Conservation (phyloP, 92 coral and sea anemone species). For the Muricea muricata region DNA sequence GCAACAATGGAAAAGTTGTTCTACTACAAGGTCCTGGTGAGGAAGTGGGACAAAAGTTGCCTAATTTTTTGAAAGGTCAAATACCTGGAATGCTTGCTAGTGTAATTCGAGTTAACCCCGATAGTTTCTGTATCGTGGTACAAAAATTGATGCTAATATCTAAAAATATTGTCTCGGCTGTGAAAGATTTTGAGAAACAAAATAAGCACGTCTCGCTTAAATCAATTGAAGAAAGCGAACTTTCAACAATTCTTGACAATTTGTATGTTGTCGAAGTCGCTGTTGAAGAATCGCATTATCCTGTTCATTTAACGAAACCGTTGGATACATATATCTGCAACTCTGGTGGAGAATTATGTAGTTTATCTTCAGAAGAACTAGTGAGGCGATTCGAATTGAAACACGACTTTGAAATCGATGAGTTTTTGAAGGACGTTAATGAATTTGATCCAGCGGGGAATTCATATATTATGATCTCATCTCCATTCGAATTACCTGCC, state of each 20-base stretch:
- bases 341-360: background rate
- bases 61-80: background rate
- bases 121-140: background rate
- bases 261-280: background rate
- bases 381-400: background rate
- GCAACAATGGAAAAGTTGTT: background rate
- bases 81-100: background rate
- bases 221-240: background rate
- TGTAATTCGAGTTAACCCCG: background rate
- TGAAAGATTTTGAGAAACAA: background rate
- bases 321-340: background rate
- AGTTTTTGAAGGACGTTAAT: slow-evolving; percentile 17
- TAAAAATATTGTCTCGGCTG: background rate
- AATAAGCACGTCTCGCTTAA: background rate
- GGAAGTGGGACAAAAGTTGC: background rate
- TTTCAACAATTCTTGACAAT: background rate
- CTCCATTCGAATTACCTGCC: background rate
- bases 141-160: background rate
- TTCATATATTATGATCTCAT: background rate
- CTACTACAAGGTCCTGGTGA: background rate
- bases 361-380: background rate
- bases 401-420: background rate
- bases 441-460: background rate
- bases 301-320: background rate
- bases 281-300: background rate